Evolutionary conservation across 2,113 vertebrate genomes (phyloP).

Genomic region (Daubentonia madagascariensis): DNA sequence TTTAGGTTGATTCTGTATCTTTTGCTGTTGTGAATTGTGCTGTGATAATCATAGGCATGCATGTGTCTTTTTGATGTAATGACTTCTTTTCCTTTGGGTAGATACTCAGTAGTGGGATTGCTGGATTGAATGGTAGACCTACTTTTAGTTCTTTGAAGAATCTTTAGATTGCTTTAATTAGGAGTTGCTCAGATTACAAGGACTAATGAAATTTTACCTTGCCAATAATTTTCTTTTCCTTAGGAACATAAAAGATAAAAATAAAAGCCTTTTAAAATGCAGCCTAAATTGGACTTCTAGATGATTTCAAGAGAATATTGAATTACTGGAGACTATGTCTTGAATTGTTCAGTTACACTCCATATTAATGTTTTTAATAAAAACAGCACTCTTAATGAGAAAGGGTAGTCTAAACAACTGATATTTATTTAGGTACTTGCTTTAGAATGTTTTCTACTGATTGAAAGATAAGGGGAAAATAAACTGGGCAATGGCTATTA

Average conservation of each 20-base stretch:
- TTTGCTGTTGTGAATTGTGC: too few relatives aligned
- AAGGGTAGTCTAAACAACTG: constrained; percentile 6
- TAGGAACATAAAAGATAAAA: neutral
- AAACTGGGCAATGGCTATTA: constrained; percentile 79
- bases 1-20: too few relatives aligned
- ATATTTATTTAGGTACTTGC: neutral
- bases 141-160: neutral
- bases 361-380: neutral
- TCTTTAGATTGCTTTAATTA: neutral
- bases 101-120: too few relatives aligned
- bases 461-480: constrained; percentile 62
- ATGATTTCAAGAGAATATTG: neutral
- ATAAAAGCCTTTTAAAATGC: neutral
- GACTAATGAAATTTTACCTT: neutral
- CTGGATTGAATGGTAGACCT: too few relatives aligned
- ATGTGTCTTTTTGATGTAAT: too few relatives aligned
- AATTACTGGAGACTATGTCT: neutral
- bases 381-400: neutral
- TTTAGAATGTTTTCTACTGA: constrained; percentile 52
- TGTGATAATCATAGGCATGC: too few relatives aligned
- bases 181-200: neutral
- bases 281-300: neutral
- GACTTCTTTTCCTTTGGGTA: too few relatives aligned
- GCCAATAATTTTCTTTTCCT: neutral
- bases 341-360: neutral